Conservation (phyloP, 2,113 vertebrate species). For the Pycnonotus jocosus region DNA sequence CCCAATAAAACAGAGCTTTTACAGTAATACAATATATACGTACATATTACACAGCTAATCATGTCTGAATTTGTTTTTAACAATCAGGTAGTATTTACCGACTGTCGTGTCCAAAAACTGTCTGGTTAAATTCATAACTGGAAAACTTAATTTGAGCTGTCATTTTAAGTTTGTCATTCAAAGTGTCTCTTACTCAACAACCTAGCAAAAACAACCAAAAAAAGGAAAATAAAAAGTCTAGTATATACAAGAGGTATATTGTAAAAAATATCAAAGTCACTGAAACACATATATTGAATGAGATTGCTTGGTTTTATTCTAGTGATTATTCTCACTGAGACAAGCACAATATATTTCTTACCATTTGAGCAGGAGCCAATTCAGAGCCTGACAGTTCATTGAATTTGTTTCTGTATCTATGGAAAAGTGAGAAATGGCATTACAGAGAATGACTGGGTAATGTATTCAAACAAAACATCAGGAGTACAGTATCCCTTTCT, state of each 20-base stretch:
- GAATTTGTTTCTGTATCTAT: background rate
- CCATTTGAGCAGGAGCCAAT: slow-evolving; percentile 9
- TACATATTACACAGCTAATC: background rate
- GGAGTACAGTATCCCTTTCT: background rate
- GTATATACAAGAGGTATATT: background rate
- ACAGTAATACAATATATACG: background rate
- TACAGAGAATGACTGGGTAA: background rate
- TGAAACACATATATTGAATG: background rate
- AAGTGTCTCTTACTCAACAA: background rate
- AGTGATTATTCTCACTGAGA: slow-evolving; percentile 4
- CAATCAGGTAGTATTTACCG: background rate
- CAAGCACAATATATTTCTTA: slow-evolving; percentile 20
- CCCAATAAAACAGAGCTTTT: background rate
- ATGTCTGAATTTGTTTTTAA: slow-evolving; percentile 27
- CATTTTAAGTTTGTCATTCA: background rate
- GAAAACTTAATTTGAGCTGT: background rate
- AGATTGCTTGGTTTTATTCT: slow-evolving; percentile 24
- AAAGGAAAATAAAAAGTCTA: background rate
- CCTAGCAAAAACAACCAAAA: background rate
- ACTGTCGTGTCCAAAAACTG: background rate
- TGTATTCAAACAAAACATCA: background rate
- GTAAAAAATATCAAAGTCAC: background rate
- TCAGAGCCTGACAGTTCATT: background rate
- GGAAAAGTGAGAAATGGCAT: background rate
- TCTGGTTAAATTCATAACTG: background rate